These are phyloP conservation scores for Linnaemya tessellans DNA, from an alignment of 2,888 invertebrate species.

Conservation along the genomic window DNA sequence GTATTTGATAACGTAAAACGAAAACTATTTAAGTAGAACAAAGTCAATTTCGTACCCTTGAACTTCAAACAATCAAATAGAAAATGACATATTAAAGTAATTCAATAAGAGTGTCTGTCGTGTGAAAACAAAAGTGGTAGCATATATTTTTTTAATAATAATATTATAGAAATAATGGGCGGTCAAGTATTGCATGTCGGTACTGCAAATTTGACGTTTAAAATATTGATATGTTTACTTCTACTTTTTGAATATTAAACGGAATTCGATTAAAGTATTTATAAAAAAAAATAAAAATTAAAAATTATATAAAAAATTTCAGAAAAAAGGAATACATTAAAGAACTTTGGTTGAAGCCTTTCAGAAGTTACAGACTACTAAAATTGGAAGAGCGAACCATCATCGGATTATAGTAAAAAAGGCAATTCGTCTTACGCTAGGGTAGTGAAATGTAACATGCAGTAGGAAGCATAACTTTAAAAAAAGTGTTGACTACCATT, in stretches of 20 bases:
- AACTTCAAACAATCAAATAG: constrained; percentile 44
- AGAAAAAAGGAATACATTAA: too few relatives aligned
- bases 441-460: too few relatives aligned
- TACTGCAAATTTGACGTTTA: not conserved
- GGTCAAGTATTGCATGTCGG: not conserved
- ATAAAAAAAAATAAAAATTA: not conserved
- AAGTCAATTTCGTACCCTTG: constrained; percentile 53
- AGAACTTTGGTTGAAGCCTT: too few relatives aligned
- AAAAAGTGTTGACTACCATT: not conserved
- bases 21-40: constrained; percentile 12
- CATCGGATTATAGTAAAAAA: too few relatives aligned
- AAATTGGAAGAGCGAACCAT: too few relatives aligned
- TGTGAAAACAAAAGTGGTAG: too few relatives aligned
- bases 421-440: too few relatives aligned
- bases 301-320: not conserved
- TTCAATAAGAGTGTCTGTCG: not conserved
- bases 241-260: not conserved
- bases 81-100: not conserved
- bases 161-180: not conserved
- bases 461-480: not conserved
- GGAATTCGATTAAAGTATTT: too few relatives aligned
- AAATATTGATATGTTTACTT: not conserved
- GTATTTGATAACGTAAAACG: constrained; percentile 8
- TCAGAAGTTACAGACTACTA: too few relatives aligned
- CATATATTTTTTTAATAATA: not conserved